These are phyloP conservation scores for Nasonovia ribisnigri DNA, from an alignment of 2,888 invertebrate genomes.

Conservation along the genomic window DNA sequence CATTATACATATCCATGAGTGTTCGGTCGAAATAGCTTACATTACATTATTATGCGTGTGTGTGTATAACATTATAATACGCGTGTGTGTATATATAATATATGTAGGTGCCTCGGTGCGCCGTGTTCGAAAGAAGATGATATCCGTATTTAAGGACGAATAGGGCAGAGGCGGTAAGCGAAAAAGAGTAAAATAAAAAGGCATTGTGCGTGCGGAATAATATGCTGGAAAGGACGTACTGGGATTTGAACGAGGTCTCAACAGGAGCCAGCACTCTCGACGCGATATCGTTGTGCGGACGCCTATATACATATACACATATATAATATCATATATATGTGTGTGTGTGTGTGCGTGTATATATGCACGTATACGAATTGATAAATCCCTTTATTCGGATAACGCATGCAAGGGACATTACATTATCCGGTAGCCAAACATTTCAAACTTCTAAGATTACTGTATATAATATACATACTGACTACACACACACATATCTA, in stretches of 20 bases:
- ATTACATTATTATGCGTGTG: neutral
- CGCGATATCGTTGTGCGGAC: conserved; percentile 36
- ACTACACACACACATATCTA: neutral
- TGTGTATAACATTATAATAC: neutral
- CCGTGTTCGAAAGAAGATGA: neutral
- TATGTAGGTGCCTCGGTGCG: neutral
- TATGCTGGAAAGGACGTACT: conserved; percentile 53
- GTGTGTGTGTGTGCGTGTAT: neutral
- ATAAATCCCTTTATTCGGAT: conserved; percentile 63
- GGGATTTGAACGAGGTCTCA: conserved; percentile 61
- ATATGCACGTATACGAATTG: conserved; percentile 30
- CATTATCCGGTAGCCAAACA: conserved; percentile 53
- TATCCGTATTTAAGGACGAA: neutral
- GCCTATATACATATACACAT: neutral
- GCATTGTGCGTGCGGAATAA: conserved; percentile 29
- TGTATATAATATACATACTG: neutral
- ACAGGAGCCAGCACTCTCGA: conserved; percentile 61
- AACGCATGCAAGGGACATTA: conserved; percentile 50
- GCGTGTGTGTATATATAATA: neutral
- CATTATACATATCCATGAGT: neutral
- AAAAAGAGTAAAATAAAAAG: conserved; percentile 34
- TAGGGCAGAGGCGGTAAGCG: neutral
- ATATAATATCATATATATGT: neutral
- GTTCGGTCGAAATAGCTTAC: neutral
- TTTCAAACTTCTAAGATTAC: conserved; percentile 56